Conservation (phyloP, 1,140 invertebrate genomes). For the Varroa destructor region DNA sequence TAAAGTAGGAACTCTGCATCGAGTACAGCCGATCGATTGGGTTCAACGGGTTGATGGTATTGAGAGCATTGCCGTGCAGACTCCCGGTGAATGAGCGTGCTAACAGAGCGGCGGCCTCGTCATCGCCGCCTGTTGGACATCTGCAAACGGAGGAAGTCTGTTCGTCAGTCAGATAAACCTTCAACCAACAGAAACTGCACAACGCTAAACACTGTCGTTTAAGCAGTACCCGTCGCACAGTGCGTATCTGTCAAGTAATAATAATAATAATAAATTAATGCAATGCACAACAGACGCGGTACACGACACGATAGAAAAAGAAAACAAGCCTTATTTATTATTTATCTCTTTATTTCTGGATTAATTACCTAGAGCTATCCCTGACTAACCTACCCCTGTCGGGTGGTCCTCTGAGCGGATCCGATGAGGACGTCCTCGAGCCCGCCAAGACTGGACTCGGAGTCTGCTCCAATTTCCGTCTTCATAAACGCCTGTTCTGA, state of each 20-base stretch:
- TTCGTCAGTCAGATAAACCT: constrained; percentile 11
- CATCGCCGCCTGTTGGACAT: constrained; percentile 39
- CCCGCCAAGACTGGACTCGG: constrained; percentile 34
- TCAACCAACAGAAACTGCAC: constrained; percentile 17
- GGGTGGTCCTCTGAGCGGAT: constrained; percentile 22
- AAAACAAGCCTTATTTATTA: too few species aligned
- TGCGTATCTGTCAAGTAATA: not conserved
- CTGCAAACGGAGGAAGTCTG: constrained; percentile 44
- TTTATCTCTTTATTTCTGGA: too few species aligned
- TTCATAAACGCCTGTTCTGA: constrained; percentile 34
- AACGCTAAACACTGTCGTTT: constrained; percentile 14
- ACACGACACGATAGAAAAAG: too few species aligned
- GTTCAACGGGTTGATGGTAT: constrained; percentile 69
- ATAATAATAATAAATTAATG: too few species aligned
- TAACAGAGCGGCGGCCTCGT: constrained; percentile 46
- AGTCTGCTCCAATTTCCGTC: constrained; percentile 35
- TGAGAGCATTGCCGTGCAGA: too few species aligned
- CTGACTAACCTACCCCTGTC: constrained; percentile 16
- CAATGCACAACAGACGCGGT: too few species aligned
- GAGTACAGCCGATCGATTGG: constrained; percentile 94
- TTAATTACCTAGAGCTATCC: too few species aligned
- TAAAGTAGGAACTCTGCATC: constrained; percentile 89
- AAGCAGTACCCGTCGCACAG: too few species aligned
- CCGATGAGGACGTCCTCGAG: constrained; percentile 35
- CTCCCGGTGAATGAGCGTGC: constrained; percentile 66